phyloP scores from a whole-genome alignment of 2,113 vertebrate species.

The Crotalus viridis region DNA sequence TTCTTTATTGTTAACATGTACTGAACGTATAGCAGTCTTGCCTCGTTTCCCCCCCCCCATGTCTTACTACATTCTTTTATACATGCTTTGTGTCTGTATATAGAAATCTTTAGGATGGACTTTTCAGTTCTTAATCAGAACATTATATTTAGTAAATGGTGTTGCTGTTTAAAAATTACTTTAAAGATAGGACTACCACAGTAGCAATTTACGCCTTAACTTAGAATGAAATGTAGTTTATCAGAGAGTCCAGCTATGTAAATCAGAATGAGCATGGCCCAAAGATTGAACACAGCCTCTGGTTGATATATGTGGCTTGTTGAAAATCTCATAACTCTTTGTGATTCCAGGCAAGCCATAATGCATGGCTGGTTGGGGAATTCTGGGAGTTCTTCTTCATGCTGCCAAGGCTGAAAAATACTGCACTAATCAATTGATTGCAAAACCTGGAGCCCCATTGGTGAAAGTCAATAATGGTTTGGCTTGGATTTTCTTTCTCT shows the following conservation, averaged over 20 bases:
- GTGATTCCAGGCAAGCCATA: neutral
- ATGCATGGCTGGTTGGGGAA: neutral
- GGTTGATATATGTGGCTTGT: neutral
- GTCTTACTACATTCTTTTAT: neutral
- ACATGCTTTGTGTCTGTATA: neutral
- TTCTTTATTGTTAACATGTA: slow-evolving; percentile 23
- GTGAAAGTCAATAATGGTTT: neutral
- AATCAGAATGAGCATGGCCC: neutral
- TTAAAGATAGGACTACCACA: neutral
- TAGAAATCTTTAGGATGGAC: neutral
- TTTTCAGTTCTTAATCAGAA: neutral
- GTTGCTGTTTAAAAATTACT: neutral
- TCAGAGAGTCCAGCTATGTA: neutral
- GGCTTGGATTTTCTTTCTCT: neutral
- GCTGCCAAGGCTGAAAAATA: neutral
- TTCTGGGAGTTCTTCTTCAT: neutral
- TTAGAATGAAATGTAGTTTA: neutral
- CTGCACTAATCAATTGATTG: neutral
- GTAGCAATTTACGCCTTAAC: neutral
- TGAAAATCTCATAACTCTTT: neutral
- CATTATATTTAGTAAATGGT: neutral
- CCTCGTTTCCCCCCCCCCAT: neutral
- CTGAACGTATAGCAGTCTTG: neutral
- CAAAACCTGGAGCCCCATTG: neutral
- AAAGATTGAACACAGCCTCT: neutral